Evolutionary conservation across 2,888 invertebrate genomes (phyloP), one percentile per base, ranked within the genome.

Genomic region (Drosophila subquinaria): DNA sequence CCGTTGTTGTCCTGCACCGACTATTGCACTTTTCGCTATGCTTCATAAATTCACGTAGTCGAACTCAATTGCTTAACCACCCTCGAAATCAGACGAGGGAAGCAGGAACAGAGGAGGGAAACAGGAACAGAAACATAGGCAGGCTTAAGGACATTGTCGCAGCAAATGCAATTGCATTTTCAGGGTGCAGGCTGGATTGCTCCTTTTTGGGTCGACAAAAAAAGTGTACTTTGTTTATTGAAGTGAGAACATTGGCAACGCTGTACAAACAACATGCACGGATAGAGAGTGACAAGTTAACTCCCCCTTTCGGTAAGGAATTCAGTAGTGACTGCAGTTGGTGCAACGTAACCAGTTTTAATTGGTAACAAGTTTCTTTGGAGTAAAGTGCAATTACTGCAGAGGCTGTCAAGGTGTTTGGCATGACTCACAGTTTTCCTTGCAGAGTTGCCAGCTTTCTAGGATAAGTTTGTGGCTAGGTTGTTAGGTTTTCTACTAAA

Each of bases 21-120:
- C 60, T 71, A 76, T 61, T 84, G 84, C 83, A 87, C 84, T 77
- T 83, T 84, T 70, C 67, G 81, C 75, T 66, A 83, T 72, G 84
- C 82, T 76, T 82, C 82, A 84, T 87, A 84, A 84, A 82, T 78
- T 83, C 74, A 83, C 73, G 80, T 78, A 76, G 73, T 59, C 71
- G 70, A 69, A 82, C 71, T 69, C 69, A 81, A 73, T 77, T 70
- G 70, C 72, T 70, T 62, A 74, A 72, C 61, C 79, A 81, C 75
- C 84, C 82, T 75, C 62, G 40, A 62, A 72, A 68, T 56, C 11
- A 40, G 48, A 40, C 38, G 10, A 43, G 36, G 27, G 10, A 13
- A 40, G 17, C 17, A 13, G 33, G 11, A 40, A 33, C 17, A 4
- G 33, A 8, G 33, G n/a, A 8, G 43, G 17, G 30, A 23, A 50